phyloP scores from a whole-genome alignment of 2,113 vertebrate genomes.

The Nerophis ophidion region DNA sequence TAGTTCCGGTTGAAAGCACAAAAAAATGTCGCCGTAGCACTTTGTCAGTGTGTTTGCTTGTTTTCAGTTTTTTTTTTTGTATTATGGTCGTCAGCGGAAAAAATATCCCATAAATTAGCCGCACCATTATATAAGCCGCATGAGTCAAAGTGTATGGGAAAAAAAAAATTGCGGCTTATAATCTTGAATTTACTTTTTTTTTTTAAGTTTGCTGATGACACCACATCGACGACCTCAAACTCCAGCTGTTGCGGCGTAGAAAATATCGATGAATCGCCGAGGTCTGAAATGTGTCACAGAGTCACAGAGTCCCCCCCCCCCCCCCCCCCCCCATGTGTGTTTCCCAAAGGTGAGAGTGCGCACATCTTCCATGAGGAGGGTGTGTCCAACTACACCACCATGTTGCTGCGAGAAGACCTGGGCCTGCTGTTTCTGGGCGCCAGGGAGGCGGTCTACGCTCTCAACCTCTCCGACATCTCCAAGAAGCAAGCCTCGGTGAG shows the following conservation, averaged over 20 bases:
- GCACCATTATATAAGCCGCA: too few relatives aligned
- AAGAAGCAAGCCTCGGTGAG: slow-evolving; percentile 65
- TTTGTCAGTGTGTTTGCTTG: too few relatives aligned
- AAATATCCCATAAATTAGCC: too few relatives aligned
- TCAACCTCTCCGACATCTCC: slow-evolving; percentile 69
- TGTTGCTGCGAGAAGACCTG: slow-evolving; percentile 71
- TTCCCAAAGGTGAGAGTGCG: slow-evolving; percentile 49
- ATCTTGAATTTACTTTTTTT: not conserved
- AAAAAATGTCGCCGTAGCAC: too few relatives aligned
- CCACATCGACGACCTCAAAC: too few relatives aligned
- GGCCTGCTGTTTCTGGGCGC: slow-evolving; percentile 69
- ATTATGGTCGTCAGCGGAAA: too few relatives aligned
- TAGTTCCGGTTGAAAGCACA: too few relatives aligned
- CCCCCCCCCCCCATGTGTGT: not conserved
- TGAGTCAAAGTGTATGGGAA: too few relatives aligned
- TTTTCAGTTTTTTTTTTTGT: too few relatives aligned
- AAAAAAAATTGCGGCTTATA: too few relatives aligned
- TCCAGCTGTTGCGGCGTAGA: too few relatives aligned
- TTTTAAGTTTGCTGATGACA: not conserved
- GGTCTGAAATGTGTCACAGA: not conserved
- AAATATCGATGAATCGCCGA: not conserved
- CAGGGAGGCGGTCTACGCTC: slow-evolving; percentile 68
- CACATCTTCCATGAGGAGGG: slow-evolving; percentile 56
- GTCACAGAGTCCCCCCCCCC: too few relatives aligned
- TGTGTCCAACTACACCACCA: slow-evolving; percentile 70